Evolutionary conservation across 1,140 invertebrate species (phyloP), one percentile per base, ranked within the genome.

Genomic region (Globodera ellingtonae): DNA sequence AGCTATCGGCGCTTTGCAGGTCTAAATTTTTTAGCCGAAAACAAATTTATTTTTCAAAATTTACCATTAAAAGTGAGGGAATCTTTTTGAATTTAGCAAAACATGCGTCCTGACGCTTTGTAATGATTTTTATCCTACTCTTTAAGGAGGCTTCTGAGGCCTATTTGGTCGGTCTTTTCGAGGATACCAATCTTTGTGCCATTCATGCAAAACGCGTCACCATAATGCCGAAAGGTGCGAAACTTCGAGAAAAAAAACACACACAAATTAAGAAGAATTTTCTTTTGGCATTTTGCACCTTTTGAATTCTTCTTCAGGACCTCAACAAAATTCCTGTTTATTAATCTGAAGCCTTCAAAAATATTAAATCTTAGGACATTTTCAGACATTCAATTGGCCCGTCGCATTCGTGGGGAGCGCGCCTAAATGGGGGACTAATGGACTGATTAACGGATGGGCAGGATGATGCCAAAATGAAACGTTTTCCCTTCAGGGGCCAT

Each of bases 151-250:
- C 95, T 21, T 94, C 93, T 85, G 95, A 96, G 89, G 94, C 95
- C 35, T 95, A 95, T 87, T 89, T 95, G 79, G 94, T 95, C 10
- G 94, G 94, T 85, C 91, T 96, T 15, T 96, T 89, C 92, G 95
- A 96, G 92, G 94, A 96, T 90, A 95, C 94, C 80, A 95, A 96
- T 90, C 92, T 95, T 92, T 95, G 94, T 91, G 94, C 95, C 82
- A 96, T 96, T 90, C 95, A 96, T 88, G 95, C 95, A 80, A 96
- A 96, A 90, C 93, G 95, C 87, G 95, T 97, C 52, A 96, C 95
- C 83, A 96, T 97, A 88, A 96, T 96, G 95, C 95, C 95, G 72
- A 96, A 96, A 74, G 72, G 72, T 74, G 56, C 5, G 15, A 15
- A 15, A 15, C 18, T 52, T 52, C 7, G 10, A 52, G 6, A 13